Base-by-base conservation (phyloP, 2,797 vertebrate species). In the Agapornis canus region DNA sequence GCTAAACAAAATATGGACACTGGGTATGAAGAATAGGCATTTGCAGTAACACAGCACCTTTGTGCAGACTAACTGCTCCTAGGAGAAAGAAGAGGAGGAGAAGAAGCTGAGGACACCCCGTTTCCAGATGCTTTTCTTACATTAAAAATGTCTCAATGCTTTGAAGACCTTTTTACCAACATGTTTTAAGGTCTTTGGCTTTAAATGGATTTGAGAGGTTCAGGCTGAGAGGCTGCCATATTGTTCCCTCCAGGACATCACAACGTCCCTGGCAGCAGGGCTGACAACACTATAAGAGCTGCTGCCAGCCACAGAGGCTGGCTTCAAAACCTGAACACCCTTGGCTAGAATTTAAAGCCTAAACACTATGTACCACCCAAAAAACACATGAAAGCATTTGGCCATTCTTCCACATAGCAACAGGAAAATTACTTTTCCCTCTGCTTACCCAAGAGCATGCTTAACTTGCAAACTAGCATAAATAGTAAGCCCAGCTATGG, bases 331-430 rank as follows among this genome's bases (percentile, higher is more conserved):
- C 56, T 65, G 65, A 87, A 82, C 27, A 77, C 48, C 48, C 35
- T 92, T 82, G 43, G 59, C 26, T 77, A 60, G 51, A 79, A 82
- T 80, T 84, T 82, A 21, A 83, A 87, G 31, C 37, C 61, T 77
- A 89, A 92, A 73, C 39, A 22, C 27, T 20, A 31, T 9, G 1
- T 54, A 86, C 68, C 29, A 65, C 68, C 86, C 61, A 70, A 75
- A 89, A 94, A 91, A 82, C 61, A 87, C 52, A 83, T 20, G 25
- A 45, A 48, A 69, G n/a, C 20, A 1, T 75, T 92, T 93, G 75
- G 69, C 84, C 51, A 51, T 89, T 94, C 79, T 82, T 82, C 57
- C 76, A 83, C 72, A 82, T 56, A 86, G 94, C 68, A 93, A 92
- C 68, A 81, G 56, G 19, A 68, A 89, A 94, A 94, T 82, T 49